Base-by-base conservation (phyloP, 2,797 vertebrate genomes). In the Sebastes matsubarae region DNA sequence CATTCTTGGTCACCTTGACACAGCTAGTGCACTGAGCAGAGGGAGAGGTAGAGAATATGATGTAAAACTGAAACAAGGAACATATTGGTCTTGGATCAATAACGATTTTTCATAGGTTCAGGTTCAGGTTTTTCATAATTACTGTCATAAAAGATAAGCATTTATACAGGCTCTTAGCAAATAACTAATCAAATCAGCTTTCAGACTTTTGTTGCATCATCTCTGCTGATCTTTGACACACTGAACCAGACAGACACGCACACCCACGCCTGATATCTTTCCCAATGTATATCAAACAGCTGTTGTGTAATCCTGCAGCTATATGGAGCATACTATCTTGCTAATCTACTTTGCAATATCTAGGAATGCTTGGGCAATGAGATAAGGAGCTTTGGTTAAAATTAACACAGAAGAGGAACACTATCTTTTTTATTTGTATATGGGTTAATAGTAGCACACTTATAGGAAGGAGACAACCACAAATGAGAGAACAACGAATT, bases 331-430 rank as follows among this genome's bases (percentile, higher is more conserved):
- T 22, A 4, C 75, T 67, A 27, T 66, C 42, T 36, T 66, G 8
- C 22, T n/a, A 11, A 32, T 27, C 7, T 6, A n/a, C 9, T 30
- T 20, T 29, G 22, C 24, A 25, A 54, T 24, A 24, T 30, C 25
- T 65, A 22, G 5, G 9, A 34, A 24, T 10, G 3, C 30, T 30
- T 63, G 24, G 25, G 29, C n/a, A 30, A 63, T 72, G 3, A 77
- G 70, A 80, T 80, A 74, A 71, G 64, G 16, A 22, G 20, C 11
- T 69, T 64, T 65, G 52, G 7, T 65, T 42, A n/a, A 63, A 63
- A 64, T 3, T 13, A 12, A 32, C 10, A 74, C 9, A 18, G 27
- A 42, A 12, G 10, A 32, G 46, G 75, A 70, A 66, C 6, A 20
- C 6, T 14, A 10, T 12, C 4, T n/a, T 54, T 54, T 54, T 1